A percentile compares a stretch with the other conserved stretches of the same genome.
These are phyloP conservation scores for Cricetomys ansorgei DNA, from an alignment of 2,113 vertebrate species.

Conservation along the genomic window DNA sequence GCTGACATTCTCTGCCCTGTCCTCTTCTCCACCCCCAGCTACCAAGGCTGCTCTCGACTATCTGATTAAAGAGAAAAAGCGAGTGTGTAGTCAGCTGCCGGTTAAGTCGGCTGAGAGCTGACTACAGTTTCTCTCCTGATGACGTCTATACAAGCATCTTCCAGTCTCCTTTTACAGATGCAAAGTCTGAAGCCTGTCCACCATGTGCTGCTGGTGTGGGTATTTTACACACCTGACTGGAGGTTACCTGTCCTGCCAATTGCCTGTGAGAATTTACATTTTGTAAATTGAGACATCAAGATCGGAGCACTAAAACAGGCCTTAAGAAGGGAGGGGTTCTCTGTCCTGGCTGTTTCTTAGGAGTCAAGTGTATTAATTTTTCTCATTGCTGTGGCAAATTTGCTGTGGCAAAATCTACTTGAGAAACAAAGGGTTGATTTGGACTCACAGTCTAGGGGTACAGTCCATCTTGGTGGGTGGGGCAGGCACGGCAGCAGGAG, in stretches of 20 bases:
- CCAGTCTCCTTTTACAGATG: not conserved
- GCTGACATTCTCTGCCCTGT: fast-evolving
- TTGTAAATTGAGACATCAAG: not conserved
- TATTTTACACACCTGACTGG: not conserved
- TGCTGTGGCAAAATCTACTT: not conserved
- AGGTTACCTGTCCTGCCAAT: not conserved
- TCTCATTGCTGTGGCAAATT: not conserved
- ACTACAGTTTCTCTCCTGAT: fast-evolving
- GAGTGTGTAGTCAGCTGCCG: not conserved
- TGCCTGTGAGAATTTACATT: not conserved
- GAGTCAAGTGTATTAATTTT: not conserved
- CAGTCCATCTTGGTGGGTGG: not conserved
- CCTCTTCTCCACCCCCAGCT: not conserved
- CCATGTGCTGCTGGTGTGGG: not conserved
- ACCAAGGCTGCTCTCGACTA: too few species aligned
- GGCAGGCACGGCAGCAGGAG: not conserved
- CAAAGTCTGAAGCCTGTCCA: not conserved
- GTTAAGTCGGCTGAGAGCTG: not conserved
- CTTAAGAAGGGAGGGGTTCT: not conserved
- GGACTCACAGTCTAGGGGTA: not conserved
- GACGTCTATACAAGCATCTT: not conserved
- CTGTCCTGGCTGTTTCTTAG: not conserved
- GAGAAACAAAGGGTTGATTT: not conserved
- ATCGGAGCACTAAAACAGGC: not conserved
- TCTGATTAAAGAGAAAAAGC: not conserved